Conservation (phyloP, 2,113 vertebrate genomes). For the Leucopsar rothschildi region DNA sequence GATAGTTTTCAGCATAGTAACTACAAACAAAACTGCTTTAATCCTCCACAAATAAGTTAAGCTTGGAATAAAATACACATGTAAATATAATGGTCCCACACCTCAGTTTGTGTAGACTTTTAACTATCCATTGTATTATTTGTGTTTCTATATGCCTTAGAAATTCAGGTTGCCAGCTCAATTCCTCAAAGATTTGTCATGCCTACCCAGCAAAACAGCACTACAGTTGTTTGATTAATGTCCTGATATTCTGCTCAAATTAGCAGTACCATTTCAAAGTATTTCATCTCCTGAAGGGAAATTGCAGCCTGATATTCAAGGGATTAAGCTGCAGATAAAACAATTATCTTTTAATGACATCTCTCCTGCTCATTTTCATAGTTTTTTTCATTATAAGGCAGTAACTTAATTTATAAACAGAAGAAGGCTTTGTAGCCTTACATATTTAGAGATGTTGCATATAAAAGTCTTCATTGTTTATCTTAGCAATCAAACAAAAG, state of each 20-base stretch:
- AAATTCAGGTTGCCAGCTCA: neutral
- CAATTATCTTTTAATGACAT: constrained; percentile 48
- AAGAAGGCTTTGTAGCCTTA: neutral
- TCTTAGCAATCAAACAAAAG: neutral
- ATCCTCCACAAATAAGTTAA: neutral
- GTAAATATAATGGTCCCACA: neutral
- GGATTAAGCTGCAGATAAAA: constrained; percentile 22
- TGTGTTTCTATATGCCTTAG: constrained; percentile 1
- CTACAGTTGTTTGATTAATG: constrained; percentile 19
- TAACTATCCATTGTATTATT: neutral
- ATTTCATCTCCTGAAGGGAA: constrained; percentile 30
- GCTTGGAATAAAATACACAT: neutral
- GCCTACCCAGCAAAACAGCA: neutral
- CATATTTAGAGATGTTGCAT: neutral
- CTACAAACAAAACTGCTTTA: neutral
- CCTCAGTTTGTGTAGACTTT: neutral
- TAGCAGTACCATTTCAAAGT: constrained; percentile 36
- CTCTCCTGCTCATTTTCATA: neutral
- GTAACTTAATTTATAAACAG: neutral
- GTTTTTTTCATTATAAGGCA: constrained; percentile 17
- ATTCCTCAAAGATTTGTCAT: neutral
- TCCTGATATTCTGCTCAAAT: constrained; percentile 33
- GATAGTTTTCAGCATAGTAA: neutral
- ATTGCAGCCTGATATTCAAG: constrained; percentile 16
- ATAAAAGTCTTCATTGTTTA: neutral